These are phyloP conservation scores for Gasterosteus aculeatus DNA, from an alignment of 2,113 vertebrate species.

Conservation along the genomic window DNA sequence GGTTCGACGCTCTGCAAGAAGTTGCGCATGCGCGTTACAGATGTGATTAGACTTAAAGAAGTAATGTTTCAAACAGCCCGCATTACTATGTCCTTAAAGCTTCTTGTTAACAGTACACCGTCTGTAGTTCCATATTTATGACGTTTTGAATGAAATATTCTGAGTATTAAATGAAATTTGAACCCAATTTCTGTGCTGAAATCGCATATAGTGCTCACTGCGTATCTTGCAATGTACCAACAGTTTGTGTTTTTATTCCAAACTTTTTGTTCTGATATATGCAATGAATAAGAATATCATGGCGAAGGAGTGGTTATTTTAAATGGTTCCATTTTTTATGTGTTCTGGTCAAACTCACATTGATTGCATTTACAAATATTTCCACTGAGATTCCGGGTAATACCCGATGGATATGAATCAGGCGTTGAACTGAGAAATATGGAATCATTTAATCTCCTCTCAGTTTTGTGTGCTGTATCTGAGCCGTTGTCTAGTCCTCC, in stretches of 20 bases:
- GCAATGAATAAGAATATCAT: neutral
- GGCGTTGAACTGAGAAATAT: conserved; percentile 27
- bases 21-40: too few relatives aligned
- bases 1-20: too few relatives aligned
- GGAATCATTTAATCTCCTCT: conserved; percentile 7
- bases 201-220: too few relatives aligned
- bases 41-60: too few relatives aligned
- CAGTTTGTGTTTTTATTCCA: neutral
- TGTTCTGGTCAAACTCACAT: conserved; percentile 29
- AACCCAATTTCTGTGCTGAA: too few relatives aligned
- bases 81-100: too few relatives aligned
- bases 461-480: neutral
- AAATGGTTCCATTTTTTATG: neutral
- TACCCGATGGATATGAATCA: conserved; percentile 29
- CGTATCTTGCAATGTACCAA: too few relatives aligned
- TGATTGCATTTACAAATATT: conserved; percentile 29
- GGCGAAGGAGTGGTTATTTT: neutral
- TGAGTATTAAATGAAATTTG: too few relatives aligned
- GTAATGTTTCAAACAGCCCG: too few relatives aligned
- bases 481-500: neutral
- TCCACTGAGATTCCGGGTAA: conserved; percentile 26
- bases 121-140: too few relatives aligned
- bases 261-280: neutral
- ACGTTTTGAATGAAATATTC: too few relatives aligned
- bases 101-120: too few relatives aligned